These are phyloP conservation scores for Mastigias papua DNA, from an alignment of 30 jellyfish, hydroid and myxozoan genomes.

Conservation along the genomic window DNA sequence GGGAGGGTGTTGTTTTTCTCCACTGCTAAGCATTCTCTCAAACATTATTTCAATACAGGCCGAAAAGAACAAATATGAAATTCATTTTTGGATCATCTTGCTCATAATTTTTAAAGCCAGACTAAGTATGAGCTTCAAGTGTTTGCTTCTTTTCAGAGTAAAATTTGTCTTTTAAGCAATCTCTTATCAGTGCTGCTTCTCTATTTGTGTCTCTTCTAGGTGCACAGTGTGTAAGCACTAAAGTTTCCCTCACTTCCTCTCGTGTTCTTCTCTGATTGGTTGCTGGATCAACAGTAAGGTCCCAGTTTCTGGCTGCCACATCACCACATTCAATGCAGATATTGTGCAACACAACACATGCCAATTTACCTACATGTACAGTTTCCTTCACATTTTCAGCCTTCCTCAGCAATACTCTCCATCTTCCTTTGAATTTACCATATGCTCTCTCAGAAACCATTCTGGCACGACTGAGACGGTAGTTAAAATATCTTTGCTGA, in stretches of 20 bases:
- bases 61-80: too few relatives aligned
- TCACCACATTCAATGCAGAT: conserved; percentile 35
- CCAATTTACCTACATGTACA: not conserved
- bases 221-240: not conserved
- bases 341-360: conserved; percentile 65
- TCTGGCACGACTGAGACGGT: conserved; percentile 52
- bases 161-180: not conserved
- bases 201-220: not conserved
- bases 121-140: not conserved
- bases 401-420: conserved; percentile 47
- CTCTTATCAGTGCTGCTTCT: not conserved
- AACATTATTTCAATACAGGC: not conserved
- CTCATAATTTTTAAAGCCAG: not conserved
- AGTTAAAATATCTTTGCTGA: conserved; percentile 36
- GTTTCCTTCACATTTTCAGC: not conserved
- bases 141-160: not conserved
- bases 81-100: not conserved
- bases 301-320: conserved; percentile 11
- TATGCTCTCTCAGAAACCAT: conserved; percentile 68
- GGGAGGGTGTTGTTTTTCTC: not conserved
- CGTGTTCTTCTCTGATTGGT: not conserved
- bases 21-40: not conserved
- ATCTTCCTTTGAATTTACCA: conserved; percentile 30
- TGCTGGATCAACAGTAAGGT: not conserved
- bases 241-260: not conserved